Evolutionary conservation across 2,888 invertebrate species (phyloP), one percentile per base, ranked within the genome.

Genomic region (Gymnoscelis rufifasciata): DNA sequence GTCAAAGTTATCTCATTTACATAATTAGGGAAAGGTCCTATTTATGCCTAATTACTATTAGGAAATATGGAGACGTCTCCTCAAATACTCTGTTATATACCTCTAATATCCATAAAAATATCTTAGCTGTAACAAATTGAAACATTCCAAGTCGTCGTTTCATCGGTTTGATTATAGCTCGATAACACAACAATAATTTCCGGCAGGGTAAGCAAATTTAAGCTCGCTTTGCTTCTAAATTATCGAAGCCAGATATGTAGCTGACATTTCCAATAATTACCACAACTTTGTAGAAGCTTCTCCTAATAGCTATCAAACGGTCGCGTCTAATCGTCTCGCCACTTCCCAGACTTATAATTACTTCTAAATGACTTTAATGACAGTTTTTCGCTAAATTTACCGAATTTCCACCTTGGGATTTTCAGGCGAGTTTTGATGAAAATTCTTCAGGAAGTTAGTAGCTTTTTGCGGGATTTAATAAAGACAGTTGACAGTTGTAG

Each of bases 311-410:
- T 60, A 66, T 69, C 61, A 72, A 74, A 74, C 66, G 64, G 64
- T 59, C 58, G 57, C 45, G 59, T 64, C 64, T 71, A 70, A 74
- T 71, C 62, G 64, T 54, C 57, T 56, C 49, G 43, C 59, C 57
- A 59, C 51, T 55, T 55, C 60, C 56, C 55, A 52, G 61, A 69
- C 63, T 71, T 67, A 60, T 72, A 74, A 74, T 73, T 70, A 73
- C 68, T 75, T 70, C 54, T 41, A 61, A 74, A 74, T 67, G 59
- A 74, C 67, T 74, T 71, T 71, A 67, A 70, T 67, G 67, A 63
- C 61, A 62, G 64, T 64, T 68, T 72, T 71, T 67, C 51, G 38
- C 39, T 44, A 45, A 51, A 51, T 56, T 56, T 40, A 36, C 48
- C 47, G 44, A 53, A 51, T 58, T 60, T 63, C 55, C 54, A 60